phyloP scores from a whole-genome alignment of 2,113 vertebrate genomes.

The Glareola pratincola region DNA sequence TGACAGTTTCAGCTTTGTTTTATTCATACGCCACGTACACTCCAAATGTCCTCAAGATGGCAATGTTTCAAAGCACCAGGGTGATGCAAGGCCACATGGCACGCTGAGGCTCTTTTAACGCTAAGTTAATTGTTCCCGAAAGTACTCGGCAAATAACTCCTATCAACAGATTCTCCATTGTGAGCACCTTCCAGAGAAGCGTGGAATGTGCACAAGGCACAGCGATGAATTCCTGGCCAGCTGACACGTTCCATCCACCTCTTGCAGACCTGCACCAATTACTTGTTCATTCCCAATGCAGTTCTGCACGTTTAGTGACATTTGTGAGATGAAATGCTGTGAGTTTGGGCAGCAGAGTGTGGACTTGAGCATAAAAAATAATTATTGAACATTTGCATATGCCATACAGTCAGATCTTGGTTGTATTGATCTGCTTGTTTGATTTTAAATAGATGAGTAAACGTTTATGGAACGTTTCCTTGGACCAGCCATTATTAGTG shows the following conservation, averaged over 20 bases:
- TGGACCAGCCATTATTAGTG: not conserved
- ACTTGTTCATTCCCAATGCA: not conserved
- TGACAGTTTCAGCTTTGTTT: not conserved
- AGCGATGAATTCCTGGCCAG: not conserved
- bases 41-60: slow-evolving; percentile 34
- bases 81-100: not conserved
- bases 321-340: not conserved
- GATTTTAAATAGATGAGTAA: not conserved
- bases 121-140: not conserved
- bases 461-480: not conserved
- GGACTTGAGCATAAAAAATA: not conserved
- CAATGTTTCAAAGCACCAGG: slow-evolving; percentile 32
- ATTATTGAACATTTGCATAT: not conserved
- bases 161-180: not conserved
- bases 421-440: not conserved
- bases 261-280: not conserved
- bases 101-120: not conserved
- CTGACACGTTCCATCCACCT: not conserved
- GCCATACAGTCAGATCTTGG: not conserved
- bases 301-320: not conserved
- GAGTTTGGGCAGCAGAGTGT: not conserved
- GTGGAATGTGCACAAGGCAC: not conserved
- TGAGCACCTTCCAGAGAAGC: not conserved
- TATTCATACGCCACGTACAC: not conserved
- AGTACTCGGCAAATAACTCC: not conserved